Evolutionary conservation across 2,888 invertebrate genomes (phyloP), one percentile per base, ranked within the genome.

Genomic region (Pollenia angustigena): DNA sequence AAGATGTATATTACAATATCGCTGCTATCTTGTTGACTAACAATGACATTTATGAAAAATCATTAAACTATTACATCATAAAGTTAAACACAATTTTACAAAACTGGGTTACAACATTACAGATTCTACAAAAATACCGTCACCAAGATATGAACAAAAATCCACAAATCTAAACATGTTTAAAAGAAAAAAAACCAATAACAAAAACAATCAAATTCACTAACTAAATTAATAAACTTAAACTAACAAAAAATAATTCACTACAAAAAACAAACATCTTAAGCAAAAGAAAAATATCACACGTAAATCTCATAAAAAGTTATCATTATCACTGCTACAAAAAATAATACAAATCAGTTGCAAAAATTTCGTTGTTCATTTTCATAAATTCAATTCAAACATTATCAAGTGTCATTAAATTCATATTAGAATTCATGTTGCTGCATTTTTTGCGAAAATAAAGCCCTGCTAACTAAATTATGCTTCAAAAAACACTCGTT

Each of bases 401-500:
- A 74, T 84, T 79, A 75, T 68, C 56, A 46, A 78, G 50, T 74
- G 66, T 87, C 84, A 87, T 87, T 46, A 74, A 78, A 66, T 54
- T 74, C 87, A 87, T 62, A 40, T 62, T 46, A 60, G 32, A 74
- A 84, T 32, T 16, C 81, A 84, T 75, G 52, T 76, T 74, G 87
- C 87, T 84, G 74, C 81, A 87, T 81, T 78, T 32, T 62, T 81
- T 80, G 74, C 72, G 75, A 68, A 72, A 78, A 62, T 76, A 60
- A 78, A 74, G 81, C 78, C 66, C 78, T 84, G 84, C 87, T 84
- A 72, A 64, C 46, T 52, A 64, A 85, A 81, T 62, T 69, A 76
- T 48, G 76, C 75, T 82, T 76, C 18, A 75, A 46, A 66, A 75
- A 78, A 84, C 87, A 84, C 87, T 84, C 74, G 87, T 87, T 87